Conservation (phyloP, 2,113 vertebrate genomes). For the Oreotragus oreotragus region DNA sequence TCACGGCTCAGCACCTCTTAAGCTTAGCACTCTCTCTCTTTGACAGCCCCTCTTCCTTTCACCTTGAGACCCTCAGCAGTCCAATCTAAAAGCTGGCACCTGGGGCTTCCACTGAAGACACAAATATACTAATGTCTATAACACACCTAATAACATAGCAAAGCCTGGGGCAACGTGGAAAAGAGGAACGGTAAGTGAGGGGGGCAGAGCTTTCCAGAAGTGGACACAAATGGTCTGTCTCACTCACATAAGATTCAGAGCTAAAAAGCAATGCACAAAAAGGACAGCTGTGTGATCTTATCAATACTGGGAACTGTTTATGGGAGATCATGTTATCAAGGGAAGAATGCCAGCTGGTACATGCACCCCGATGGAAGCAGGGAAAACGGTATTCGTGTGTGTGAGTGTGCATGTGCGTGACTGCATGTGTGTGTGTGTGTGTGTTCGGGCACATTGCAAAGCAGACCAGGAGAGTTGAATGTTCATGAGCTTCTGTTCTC, state of each 20-base stretch:
- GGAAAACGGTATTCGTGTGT: rapidly evolving
- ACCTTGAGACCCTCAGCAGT: not conserved
- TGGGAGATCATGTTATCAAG: rapidly evolving
- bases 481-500: not conserved
- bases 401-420: no score
- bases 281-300: not conserved
- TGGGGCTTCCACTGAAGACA: not conserved
- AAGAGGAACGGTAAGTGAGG: rapidly evolving
- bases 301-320: not conserved
- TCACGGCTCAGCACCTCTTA: not conserved
- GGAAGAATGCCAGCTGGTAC: not conserved
- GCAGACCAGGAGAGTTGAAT: rapidly evolving
- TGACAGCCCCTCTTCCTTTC: not conserved
- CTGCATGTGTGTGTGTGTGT: not conserved
- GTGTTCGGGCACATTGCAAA: not conserved
- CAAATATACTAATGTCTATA: not conserved
- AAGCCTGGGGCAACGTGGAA: rapidly evolving
- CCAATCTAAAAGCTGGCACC: no score
- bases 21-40: not conserved
- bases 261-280: not conserved
- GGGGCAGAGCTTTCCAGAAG: not conserved
- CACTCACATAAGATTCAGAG: not conserved
- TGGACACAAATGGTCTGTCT: no score
- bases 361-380: not conserved
- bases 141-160: not conserved